A percentile compares a stretch with the other conserved stretches of the same genome.
Evolutionary conservation across 2,113 vertebrate species (phyloP).

Genomic region (Tychaedon coryphoeus): DNA sequence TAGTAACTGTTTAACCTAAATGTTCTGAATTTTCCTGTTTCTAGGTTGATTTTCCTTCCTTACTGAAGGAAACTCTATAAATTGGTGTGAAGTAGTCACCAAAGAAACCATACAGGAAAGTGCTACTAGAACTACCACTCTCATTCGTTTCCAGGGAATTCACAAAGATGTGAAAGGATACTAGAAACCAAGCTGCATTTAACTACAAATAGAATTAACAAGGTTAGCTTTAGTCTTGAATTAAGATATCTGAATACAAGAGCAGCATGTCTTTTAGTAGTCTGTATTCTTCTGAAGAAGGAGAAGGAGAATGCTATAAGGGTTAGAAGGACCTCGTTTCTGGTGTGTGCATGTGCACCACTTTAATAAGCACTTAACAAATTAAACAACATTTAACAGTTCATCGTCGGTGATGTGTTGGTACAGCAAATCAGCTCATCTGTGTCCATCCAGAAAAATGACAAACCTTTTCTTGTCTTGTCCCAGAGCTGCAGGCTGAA

Average conservation of each 20-base stretch:
- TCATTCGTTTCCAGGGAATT: neutral
- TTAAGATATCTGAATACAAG: neutral
- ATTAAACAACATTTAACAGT: neutral
- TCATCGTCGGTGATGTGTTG: neutral
- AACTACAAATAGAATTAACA: neutral
- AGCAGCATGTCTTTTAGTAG: neutral
- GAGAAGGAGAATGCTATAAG: neutral
- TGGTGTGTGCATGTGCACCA: neutral
- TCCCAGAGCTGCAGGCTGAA: neutral
- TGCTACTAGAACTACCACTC: neutral
- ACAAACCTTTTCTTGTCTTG: neutral
- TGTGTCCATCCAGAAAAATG: neutral
- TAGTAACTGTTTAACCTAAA: neutral
- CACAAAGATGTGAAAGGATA: neutral
- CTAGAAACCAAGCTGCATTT: neutral
- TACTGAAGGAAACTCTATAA: neutral
- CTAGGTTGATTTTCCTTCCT: neutral
- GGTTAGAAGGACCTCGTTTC: neutral
- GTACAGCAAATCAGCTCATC: neutral
- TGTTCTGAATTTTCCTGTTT: neutral
- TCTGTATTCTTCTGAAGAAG: neutral
- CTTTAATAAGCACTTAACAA: neutral
- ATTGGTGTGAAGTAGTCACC: neutral
- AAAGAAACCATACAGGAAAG: neutral
- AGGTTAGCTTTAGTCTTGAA: neutral